phyloP scores from a whole-genome alignment of 2,797 vertebrate genomes.

The Cheirogaleus major region DNA sequence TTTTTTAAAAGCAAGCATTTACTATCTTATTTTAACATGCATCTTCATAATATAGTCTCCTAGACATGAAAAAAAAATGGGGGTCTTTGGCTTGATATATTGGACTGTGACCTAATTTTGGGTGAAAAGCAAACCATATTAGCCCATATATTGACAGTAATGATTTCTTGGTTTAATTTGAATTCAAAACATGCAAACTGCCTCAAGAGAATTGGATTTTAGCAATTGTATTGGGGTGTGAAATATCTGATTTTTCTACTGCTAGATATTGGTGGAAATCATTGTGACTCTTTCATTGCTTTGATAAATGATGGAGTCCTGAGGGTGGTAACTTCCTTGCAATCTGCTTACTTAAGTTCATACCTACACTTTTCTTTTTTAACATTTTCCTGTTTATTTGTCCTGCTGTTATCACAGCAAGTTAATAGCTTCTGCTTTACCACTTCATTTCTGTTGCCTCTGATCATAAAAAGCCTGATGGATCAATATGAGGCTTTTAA shows the following conservation, averaged over 20 bases:
- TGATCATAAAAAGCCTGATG: constrained; percentile 12
- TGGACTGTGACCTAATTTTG: background rate
- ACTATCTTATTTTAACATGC: background rate
- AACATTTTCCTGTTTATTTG: constrained; percentile 15
- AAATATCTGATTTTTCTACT: background rate
- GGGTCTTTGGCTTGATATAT: background rate
- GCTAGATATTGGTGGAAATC: background rate
- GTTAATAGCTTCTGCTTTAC: background rate
- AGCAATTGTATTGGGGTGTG: background rate
- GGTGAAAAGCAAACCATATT: background rate
- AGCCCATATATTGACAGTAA: background rate
- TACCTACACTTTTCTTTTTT: background rate
- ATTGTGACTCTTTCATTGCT: background rate
- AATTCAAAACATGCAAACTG: background rate
- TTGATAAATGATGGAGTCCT: background rate
- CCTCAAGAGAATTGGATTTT: background rate
- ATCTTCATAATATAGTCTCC: background rate
- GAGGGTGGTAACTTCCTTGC: background rate
- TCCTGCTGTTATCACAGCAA: background rate
- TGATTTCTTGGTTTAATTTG: constrained; percentile 3
- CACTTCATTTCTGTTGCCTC: background rate
- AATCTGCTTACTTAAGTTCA: background rate
- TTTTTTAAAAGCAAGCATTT: background rate
- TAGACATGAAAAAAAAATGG: too few species aligned
- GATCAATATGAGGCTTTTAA: constrained; percentile 57